Base-by-base conservation (phyloP, 1,140 invertebrate species). In the Heliconius nattereri region DNA sequence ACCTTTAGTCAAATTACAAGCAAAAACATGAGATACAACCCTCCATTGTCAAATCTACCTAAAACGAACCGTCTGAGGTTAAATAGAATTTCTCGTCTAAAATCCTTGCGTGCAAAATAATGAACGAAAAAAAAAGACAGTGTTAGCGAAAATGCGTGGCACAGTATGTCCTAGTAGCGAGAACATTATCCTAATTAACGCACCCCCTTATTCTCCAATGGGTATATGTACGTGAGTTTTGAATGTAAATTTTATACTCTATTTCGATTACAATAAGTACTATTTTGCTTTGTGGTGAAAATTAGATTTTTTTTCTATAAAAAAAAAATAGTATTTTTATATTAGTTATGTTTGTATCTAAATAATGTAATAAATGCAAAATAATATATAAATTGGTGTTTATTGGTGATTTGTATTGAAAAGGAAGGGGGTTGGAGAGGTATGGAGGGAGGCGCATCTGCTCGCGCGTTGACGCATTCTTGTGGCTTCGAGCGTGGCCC, bases 381-480 rank as follows among this genome's bases (percentile, higher is more conserved):
- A 66, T 66, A 29, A 29, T 2, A 66, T 66, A 29, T 26, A n/a
- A 83, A 79, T 83, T 78, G 73, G 83, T 75, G 76, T 76, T 82
- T 83, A 82, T 82, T 77, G 79, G 75, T 81, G 81, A 84, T 88
- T 85, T 86, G 85, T 81, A 75, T 81, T 86, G 35, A 83, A 83
- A 73, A 82, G 80, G 78, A 84, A 80, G 81, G 81, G 81, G 80
- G 82, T 75, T 79, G 81, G 79, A 79, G 82, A 73, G 74, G 83
- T 71, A 20, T 26, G 75, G 75, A 54, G 83, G 84, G 87, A 84
- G 82, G 85, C 75, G 89, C 86, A 90, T 91, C 89, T 91, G 90
- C 88, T 92, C 87, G 87, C 87, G 89, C 89, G 84, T 87, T 89
- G 88, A 91, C 88, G 91, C 92, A 92, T 94, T 94, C 90, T 92